Percentiles rank a stretch among this genome's conserved stretches.
Evolutionary conservation across 37 sponge, comb jelly and placozoan species (phyloP).

Genomic region (Geodia barretti): DNA sequence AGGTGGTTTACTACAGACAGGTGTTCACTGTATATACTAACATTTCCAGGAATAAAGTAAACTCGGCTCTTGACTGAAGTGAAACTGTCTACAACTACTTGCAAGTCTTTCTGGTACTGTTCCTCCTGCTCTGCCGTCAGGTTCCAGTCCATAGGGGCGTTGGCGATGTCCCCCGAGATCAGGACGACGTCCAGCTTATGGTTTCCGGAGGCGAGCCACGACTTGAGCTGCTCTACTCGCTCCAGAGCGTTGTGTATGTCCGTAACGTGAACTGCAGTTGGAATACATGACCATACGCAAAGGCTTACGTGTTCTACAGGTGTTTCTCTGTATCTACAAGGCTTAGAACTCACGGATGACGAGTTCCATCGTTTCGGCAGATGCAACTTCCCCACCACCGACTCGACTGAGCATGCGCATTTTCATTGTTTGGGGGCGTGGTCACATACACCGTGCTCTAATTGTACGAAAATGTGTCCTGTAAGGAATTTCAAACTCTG

Average conservation of each 20-base stretch:
- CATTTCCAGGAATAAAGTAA: constrained; percentile 91
- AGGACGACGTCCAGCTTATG: constrained; percentile 71
- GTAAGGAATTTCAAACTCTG: no score
- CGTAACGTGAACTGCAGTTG: constrained; percentile 74
- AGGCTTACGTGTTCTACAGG: background rate
- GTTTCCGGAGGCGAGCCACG: constrained; percentile 31
- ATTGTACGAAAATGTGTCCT: no score
- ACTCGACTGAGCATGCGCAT: no score
- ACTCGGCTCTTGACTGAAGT: constrained; percentile 34
- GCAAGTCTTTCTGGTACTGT: constrained; percentile 34
- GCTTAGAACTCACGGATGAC: background rate
- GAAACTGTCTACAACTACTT: constrained; percentile 31
- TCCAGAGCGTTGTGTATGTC: constrained; percentile 66
- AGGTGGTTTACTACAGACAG: background rate
- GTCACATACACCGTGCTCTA: no score
- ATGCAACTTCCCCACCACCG: no score
- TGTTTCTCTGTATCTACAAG: background rate
- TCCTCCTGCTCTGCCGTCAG: constrained; percentile 19
- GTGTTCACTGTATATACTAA: constrained; percentile 17
- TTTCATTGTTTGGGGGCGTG: no score
- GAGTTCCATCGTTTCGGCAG: no score
- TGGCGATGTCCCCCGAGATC: constrained; percentile 83
- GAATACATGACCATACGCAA: background rate
- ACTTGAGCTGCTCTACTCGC: constrained; percentile 53
- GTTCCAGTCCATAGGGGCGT: constrained; percentile 64